These are phyloP conservation scores for Agrilus planipennis DNA, from an alignment of 1,140 invertebrate species.

Conservation along the genomic window DNA sequence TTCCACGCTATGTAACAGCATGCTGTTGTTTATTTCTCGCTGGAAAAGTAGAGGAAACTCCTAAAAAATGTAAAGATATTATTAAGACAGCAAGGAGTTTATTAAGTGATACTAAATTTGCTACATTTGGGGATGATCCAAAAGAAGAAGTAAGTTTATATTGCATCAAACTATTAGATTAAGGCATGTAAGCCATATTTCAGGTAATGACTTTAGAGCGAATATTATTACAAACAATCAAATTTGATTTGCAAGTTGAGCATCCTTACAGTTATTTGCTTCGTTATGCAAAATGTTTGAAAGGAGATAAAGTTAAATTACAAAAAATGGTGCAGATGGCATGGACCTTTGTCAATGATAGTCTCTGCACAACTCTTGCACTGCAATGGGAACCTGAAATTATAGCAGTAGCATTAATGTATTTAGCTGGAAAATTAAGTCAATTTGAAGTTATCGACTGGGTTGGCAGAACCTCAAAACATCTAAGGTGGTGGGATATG, in stretches of 20 bases:
- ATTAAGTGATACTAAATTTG: slow-evolving; percentile 71
- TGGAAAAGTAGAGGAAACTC: slow-evolving; percentile 98
- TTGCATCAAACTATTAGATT: slow-evolving; percentile 51
- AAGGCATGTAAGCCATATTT: slow-evolving; percentile 76
- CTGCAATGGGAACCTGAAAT: slow-evolving; percentile 99
- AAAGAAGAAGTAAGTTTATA: slow-evolving; percentile 62
- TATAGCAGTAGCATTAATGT: slow-evolving; percentile 94
- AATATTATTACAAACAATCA: slow-evolving; percentile 94
- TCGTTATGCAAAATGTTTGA: slow-evolving; percentile 92
- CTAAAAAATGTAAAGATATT: slow-evolving; percentile 98
- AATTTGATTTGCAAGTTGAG: slow-evolving; percentile 96
- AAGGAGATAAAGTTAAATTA: slow-evolving; percentile 84
- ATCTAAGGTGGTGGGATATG: slow-evolving; percentile 95
- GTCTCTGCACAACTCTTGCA: slow-evolving; percentile 90
- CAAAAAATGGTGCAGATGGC: slow-evolving; percentile 99
- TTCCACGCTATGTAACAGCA: slow-evolving; percentile 93
- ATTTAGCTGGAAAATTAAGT: slow-evolving; percentile 86
- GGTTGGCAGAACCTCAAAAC: slow-evolving; percentile 67
- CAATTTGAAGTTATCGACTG: slow-evolving; percentile 93
- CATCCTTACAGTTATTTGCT: slow-evolving; percentile 93
- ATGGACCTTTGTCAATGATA: slow-evolving; percentile 99
- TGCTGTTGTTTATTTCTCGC: slow-evolving; percentile 95
- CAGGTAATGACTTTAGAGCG: slow-evolving; percentile 91
- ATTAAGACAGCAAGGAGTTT: slow-evolving; percentile 78
- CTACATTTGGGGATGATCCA: slow-evolving; percentile 84